These are phyloP conservation scores for Etheostoma nigrum DNA, from an alignment of 2,797 vertebrate species.

Conservation along the genomic window DNA sequence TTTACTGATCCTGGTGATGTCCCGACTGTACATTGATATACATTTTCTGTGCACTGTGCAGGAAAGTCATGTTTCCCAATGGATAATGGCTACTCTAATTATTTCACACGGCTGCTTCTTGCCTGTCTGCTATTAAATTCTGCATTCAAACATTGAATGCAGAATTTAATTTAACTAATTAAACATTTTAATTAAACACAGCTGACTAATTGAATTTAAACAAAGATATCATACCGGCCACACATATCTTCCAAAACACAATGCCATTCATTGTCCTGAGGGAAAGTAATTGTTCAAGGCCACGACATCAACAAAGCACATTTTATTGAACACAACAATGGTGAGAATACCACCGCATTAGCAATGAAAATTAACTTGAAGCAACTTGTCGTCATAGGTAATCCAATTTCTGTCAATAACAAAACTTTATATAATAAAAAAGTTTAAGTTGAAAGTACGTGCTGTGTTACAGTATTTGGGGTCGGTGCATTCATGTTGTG, in stretches of 20 bases:
- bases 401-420: not conserved
- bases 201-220: slow-evolving; percentile 72
- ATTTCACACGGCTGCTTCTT: slow-evolving; percentile 46
- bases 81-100: slow-evolving; percentile 54
- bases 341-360: not conserved
- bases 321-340: not conserved
- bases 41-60: slow-evolving; percentile 37
- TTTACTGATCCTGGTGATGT: not conserved
- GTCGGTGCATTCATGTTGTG: not conserved
- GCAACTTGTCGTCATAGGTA: not conserved
- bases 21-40: slow-evolving; percentile 27
- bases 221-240: slow-evolving; percentile 62
- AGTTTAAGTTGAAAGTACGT: not conserved
- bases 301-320: slow-evolving; percentile 11
- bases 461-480: not conserved
- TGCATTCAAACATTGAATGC: slow-evolving; percentile 47
- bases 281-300: slow-evolving; percentile 18
- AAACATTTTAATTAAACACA: slow-evolving; percentile 73
- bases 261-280: slow-evolving; percentile 34
- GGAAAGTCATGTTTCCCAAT: slow-evolving; percentile 40
- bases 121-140: slow-evolving; percentile 32
- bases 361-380: slow-evolving; percentile 8
- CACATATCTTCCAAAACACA: slow-evolving; percentile 38
- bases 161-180: slow-evolving; percentile 72
- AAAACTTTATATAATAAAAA: not conserved